Percentiles rank a stretch among this genome's conserved stretches.
Evolutionary conservation across 2,797 vertebrate genomes (phyloP).

Genomic region (Tadarida brasiliensis): DNA sequence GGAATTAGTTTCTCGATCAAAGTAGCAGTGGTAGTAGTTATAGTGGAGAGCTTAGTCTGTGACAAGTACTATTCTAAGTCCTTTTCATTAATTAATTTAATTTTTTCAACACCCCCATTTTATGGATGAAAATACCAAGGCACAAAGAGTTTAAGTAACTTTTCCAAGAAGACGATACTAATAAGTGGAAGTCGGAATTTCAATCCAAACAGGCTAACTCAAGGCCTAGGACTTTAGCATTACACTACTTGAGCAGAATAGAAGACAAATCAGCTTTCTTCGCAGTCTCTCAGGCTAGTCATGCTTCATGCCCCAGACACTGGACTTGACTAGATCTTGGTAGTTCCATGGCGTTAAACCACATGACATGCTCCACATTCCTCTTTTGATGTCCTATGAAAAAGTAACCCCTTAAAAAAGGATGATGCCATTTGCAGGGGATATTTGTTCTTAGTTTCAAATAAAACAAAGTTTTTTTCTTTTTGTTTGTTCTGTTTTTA

Average conservation of each 20-base stretch:
- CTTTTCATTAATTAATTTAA: neutral
- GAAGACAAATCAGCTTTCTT: neutral
- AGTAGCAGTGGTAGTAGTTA: neutral
- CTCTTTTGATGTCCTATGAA: neutral
- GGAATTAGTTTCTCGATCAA: neutral
- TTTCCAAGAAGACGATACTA: neutral
- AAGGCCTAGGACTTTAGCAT: neutral
- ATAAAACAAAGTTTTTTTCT: neutral
- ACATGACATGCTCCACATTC: neutral
- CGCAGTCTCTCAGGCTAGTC: accelerated
- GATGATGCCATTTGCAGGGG: neutral
- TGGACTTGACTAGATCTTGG: neutral
- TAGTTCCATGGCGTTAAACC: neutral
- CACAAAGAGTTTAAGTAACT: neutral
- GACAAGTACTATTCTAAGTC: neutral
- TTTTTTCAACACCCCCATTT: neutral
- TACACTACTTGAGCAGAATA: neutral
- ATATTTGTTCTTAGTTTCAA: neutral
- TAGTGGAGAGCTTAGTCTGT: neutral
- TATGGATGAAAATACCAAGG: neutral
- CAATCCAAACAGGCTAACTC: neutral
- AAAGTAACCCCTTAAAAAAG: neutral
- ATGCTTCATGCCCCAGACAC: neutral
- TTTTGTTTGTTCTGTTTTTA: neutral
- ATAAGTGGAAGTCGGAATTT: neutral